A percentile compares a stretch with the other conserved stretches of the same genome.
Conservation (phyloP, 2,797 vertebrate species). For the Cottoperca gobio region DNA sequence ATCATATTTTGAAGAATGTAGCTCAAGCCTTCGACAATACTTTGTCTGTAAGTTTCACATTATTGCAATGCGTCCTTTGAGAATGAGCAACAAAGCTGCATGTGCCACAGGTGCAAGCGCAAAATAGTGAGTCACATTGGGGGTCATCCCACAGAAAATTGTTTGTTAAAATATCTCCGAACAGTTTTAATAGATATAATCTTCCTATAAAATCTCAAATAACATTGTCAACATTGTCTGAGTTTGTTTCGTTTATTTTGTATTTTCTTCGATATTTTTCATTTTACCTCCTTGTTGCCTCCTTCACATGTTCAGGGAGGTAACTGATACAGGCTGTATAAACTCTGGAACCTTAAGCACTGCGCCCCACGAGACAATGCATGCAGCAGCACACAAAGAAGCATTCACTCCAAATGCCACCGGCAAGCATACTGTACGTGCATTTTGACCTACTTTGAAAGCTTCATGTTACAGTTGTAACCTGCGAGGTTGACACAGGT, state of each 20-base stretch:
- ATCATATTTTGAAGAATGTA: constrained; percentile 4
- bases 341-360: constrained; percentile 17
- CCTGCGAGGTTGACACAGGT: not conserved
- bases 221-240: not conserved
- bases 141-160: not conserved
- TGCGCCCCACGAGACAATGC: constrained; percentile 12
- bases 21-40: constrained; percentile 3
- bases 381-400: constrained; percentile 6
- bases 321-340: constrained; percentile 5
- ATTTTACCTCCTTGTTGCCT: constrained; percentile 3
- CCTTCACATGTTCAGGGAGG: not conserved
- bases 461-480: constrained; percentile 27
- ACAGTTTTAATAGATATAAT: not conserved
- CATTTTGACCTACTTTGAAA: constrained; percentile 53
- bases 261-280: not conserved
- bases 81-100: not conserved
- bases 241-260: not conserved
- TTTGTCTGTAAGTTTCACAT: constrained; percentile 10
- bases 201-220: not conserved
- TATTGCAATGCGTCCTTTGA: not conserved
- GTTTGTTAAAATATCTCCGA: constrained; percentile 5
- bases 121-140: constrained; percentile 26
- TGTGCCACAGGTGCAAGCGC: not conserved
- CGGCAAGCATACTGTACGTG: constrained; percentile 14
- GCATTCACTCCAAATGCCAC: constrained; percentile 31